Base-by-base conservation (phyloP, 1,140 invertebrate species). In the Rhagoletis pomonella region DNA sequence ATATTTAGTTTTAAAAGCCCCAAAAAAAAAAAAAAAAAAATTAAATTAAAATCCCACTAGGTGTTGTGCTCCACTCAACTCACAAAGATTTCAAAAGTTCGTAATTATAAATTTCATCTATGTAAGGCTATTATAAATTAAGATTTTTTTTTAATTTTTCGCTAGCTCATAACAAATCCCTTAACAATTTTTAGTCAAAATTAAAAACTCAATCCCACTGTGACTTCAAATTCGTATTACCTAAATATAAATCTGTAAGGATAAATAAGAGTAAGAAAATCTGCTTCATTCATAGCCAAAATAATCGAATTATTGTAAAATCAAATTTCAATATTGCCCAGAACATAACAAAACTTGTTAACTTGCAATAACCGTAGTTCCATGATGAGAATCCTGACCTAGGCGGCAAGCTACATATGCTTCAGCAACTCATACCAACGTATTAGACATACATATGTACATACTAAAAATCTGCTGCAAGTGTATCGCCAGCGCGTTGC, bases 231-330 rank as follows among this genome's bases (percentile, higher is more conserved):
- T 7, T n/a, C n/a, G 14, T n/a, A 81, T 81, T 55, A 62, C 17
- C 12, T 62, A 62, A 62, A 6, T 6, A 12, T 12, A 81, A 55
- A 14, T 81, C 42, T 55, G 73, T 47, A 44, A 67, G 19, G 19
- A 64, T 62, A 64, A 19, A 64, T 64, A 64, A 14, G 17, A 64
- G 29, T 4, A 67, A 14, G 7, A n/a, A 4, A n/a, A 12, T 17
- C 67, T 73, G 67, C 67, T 73, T 67, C 64, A 73, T 81, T 29
- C 73, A 81, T 50, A 81, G 5, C 3, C 44, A n/a, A 19, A 81
- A 17, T 81, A 81, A 81, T 58, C 73, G 73, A 81, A 81, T n/a
- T 29, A 67, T 67, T 19, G 73, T 19, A 81, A 81, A 81, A 81
- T 81, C 73, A 81, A 81, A 81, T 81, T 81, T 81, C 7, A 81